These are phyloP conservation scores for Riptortus pedestris DNA, from an alignment of 1,140 invertebrate species.

Conservation along the genomic window DNA sequence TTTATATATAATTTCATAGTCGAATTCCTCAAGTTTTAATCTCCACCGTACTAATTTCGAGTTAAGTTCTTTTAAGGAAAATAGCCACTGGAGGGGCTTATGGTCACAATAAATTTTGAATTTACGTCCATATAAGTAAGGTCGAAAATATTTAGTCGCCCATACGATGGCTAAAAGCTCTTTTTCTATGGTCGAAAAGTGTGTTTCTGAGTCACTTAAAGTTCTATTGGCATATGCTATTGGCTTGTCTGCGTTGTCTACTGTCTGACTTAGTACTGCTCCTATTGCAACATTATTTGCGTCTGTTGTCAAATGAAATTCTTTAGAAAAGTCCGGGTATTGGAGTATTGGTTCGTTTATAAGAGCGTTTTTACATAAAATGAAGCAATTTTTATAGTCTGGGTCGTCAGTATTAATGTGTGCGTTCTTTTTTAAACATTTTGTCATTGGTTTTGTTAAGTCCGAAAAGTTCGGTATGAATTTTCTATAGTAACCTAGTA, in stretches of 20 bases:
- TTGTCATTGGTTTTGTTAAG: neutral
- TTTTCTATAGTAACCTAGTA: neutral
- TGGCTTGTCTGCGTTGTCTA: conserved; percentile 29
- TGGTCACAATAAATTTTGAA: conserved; percentile 18
- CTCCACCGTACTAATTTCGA: too few relatives aligned
- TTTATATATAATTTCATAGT: conserved; percentile 19
- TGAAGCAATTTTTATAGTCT: neutral
- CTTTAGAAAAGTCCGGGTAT: conserved; percentile 31
- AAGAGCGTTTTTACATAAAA: neutral
- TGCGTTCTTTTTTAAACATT: neutral
- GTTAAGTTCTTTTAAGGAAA: conserved; percentile 1
- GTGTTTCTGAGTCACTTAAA: conserved; percentile 39
- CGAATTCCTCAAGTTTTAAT: conserved; percentile 13
- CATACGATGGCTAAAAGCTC: conserved; percentile 38
- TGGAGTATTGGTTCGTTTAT: conserved; percentile 7
- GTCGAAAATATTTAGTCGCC: conserved; percentile 38
- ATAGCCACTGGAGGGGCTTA: conserved; percentile 2
- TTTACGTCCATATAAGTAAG: conserved; percentile 7
- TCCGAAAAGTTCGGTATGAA: neutral
- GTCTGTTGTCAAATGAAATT: conserved; percentile 32
- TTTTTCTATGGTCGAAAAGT: conserved; percentile 37
- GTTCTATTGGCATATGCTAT: conserved; percentile 38
- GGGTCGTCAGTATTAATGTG: neutral
- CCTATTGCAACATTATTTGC: conserved; percentile 26
- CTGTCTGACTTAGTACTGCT: conserved; percentile 34